Evolutionary conservation across 2,888 invertebrate genomes (phyloP), one percentile per base, ranked within the genome.

Genomic region (Prosopocoilus inquinatus): DNA sequence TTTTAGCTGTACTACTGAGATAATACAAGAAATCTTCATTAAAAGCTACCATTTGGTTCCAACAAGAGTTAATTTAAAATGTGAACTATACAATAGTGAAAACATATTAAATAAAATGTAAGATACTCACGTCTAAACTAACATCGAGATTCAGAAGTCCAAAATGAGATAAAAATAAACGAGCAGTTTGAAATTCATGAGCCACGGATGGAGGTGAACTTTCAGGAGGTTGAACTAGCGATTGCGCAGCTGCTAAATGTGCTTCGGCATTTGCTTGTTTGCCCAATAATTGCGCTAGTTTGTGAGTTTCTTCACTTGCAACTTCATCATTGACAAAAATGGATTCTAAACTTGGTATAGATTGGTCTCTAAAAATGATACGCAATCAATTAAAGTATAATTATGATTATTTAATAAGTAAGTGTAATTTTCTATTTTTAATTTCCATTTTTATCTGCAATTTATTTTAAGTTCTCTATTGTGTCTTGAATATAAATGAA

Each of bases 101-200:
- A 35, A 46, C 44, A 35, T 46, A 44, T 58, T 3, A 13, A 50
- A 44, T 12, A 28, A 38, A 34, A 43, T n/a, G n/a, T n/a, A n/a
- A n/a, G 5, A 28, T 38, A 57, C 55, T 59, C 57, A 65, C 82
- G 72, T 81, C 81, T 35, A 81, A 76, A 46, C 61, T 61, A 2
- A 73, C 75, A 57, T 80, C 80, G 38, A 86, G 82, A 36, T 88
- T 85, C 12, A 98, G 79, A 69, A 96, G 90, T 1, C 98, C 98
- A 76, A 98, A 95, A 77, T 98, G 96, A 2, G 96, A 95, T 12
- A 99, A 80, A 75, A 99, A 95, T 20, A 98, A 80, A 47, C 98
- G 83, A 1, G 97, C 94, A 0, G 97, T 96, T 79, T 97, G 96
- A 73, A 96, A 97, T 73, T 96, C 95, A 53, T 93, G 90, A 65